Conservation (phyloP, 1,140 invertebrate genomes). For the Euwallacea fornicatus region DNA sequence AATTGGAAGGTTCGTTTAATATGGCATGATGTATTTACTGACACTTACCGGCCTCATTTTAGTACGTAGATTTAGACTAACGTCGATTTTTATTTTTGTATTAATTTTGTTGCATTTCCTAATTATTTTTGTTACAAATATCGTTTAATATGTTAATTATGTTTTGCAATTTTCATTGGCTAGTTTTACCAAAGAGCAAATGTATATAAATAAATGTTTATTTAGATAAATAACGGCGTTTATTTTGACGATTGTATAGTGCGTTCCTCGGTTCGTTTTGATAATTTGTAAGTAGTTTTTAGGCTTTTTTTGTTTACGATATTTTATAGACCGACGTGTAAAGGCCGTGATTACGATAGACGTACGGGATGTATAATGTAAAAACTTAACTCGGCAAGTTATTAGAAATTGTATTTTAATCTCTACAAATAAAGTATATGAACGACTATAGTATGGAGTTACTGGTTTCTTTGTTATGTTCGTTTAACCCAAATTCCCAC, state of each 20-base stretch:
- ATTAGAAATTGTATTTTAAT: conserved; percentile 53
- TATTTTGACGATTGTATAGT: conserved; percentile 41
- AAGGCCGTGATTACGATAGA: conserved; percentile 46
- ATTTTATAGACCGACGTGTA: conserved; percentile 48
- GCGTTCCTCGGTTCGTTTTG: conserved; percentile 43
- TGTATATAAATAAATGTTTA: conserved; percentile 50
- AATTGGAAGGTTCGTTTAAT: conserved; percentile 1
- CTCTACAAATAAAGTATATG: conserved; percentile 43
- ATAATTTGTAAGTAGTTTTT: conserved; percentile 20
- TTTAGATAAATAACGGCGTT: conserved; percentile 36
- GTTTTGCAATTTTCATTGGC: conserved; percentile 47
- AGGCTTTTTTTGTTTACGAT: conserved; percentile 43
- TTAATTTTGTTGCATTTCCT: conserved; percentile 30
- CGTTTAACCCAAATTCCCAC: too few relatives aligned
- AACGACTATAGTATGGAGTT: background rate
- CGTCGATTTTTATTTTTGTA: conserved; percentile 31
- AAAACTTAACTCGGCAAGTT: conserved; percentile 45
- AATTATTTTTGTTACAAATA: conserved; percentile 40
- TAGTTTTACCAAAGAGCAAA: conserved; percentile 51
- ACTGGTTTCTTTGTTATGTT: too few relatives aligned
- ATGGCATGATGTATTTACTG: background rate
- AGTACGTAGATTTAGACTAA: conserved; percentile 6
- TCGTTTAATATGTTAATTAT: conserved; percentile 13
- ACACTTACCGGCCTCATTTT: background rate
- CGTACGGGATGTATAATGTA: conserved; percentile 44